phyloP scores from a whole-genome alignment of 2,113 vertebrate species.

The Albula goreensis region DNA sequence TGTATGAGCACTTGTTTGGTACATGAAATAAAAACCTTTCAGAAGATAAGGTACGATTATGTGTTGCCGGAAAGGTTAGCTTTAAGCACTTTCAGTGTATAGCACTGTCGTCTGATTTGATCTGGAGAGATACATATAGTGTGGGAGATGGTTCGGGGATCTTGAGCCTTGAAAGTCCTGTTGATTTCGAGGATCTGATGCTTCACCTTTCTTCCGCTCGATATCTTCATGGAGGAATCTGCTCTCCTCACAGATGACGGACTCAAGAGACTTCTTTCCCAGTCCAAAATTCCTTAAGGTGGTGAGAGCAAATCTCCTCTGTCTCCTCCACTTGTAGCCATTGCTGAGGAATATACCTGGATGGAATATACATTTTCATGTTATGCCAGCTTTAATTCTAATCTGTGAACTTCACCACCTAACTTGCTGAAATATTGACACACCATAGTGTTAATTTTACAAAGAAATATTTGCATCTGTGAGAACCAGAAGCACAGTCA shows the following conservation, averaged over 20 bases:
- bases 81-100: too few relatives aligned
- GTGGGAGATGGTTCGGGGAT: not conserved
- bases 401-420: not conserved
- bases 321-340: constrained; percentile 71
- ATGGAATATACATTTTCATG: not conserved
- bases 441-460: too few relatives aligned
- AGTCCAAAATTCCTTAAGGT: constrained; percentile 75
- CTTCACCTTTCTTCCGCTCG: constrained; percentile 68
- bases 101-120: not conserved
- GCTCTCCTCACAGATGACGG: constrained; percentile 77
- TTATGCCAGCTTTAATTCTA: not conserved
- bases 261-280: constrained; percentile 68
- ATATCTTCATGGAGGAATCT: constrained; percentile 64
- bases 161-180: not conserved
- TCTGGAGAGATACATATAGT: not conserved
- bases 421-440: not conserved
- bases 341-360: constrained; percentile 68
- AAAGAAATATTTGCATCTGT: too few relatives aligned
- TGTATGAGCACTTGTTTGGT: not conserved
- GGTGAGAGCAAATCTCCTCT: constrained; percentile 72
- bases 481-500: not conserved
- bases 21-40: not conserved
- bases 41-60: too few relatives aligned
- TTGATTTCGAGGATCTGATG: not conserved
- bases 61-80: not conserved